A percentile compares a stretch with the other conserved stretches of the same genome.
phyloP scores from a whole-genome alignment of 2,888 invertebrate genomes.

The Chrysomela aeneicollis region DNA sequence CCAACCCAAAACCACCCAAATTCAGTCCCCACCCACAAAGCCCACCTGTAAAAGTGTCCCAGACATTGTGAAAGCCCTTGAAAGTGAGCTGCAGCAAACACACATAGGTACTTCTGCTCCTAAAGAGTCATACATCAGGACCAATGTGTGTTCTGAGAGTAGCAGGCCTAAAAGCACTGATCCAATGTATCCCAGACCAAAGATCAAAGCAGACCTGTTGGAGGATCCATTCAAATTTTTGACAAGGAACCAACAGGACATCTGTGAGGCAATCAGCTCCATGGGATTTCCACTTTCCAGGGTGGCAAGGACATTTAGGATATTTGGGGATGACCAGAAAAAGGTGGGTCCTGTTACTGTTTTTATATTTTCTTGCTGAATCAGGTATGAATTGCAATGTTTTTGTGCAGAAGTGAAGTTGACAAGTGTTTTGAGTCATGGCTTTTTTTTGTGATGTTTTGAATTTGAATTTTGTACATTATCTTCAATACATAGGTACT shows the following conservation, averaged over 20 bases:
- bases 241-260: slow-evolving; percentile 67
- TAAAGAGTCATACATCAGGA: slow-evolving; percentile 31
- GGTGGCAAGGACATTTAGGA: slow-evolving; percentile 80
- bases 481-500: no score
- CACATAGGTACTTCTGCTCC: slow-evolving; percentile 48
- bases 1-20: slow-evolving; percentile 19
- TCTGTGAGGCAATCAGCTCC: slow-evolving; percentile 77
- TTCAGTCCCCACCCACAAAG: slow-evolving; percentile 22
- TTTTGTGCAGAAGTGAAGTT: no score
- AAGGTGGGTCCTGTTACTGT: slow-evolving; percentile 67
- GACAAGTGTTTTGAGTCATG: no score
- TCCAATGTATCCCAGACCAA: slow-evolving; percentile 42
- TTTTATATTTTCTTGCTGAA: slow-evolving; percentile 17
- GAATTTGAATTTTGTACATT: no score
- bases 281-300: slow-evolving; percentile 90
- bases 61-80: slow-evolving; percentile 77
- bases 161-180: slow-evolving; percentile 47
- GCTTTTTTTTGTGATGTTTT: no score
- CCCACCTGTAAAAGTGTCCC: slow-evolving; percentile 65
- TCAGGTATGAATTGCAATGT: no score
- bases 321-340: slow-evolving; percentile 83
- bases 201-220: slow-evolving; percentile 45
- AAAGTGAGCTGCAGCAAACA: slow-evolving; percentile 67
- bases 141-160: slow-evolving; percentile 25
- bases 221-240: slow-evolving; percentile 61